phyloP scores from a whole-genome alignment of 2,797 vertebrate species.

The Poecilia picta region DNA sequence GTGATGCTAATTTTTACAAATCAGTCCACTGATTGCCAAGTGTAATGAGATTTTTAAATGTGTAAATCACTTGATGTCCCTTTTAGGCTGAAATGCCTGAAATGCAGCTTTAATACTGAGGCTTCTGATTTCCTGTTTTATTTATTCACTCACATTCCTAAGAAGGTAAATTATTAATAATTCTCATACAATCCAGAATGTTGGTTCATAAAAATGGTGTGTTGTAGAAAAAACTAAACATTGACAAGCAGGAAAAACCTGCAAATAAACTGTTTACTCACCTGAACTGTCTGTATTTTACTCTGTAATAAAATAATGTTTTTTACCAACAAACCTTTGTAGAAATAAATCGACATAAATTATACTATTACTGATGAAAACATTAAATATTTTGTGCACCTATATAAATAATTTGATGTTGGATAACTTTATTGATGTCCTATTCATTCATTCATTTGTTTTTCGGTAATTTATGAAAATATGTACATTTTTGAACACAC shows the following conservation, averaged over 20 bases:
- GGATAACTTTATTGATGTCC: background rate
- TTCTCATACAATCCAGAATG: background rate
- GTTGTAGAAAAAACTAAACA: background rate
- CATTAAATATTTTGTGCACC: background rate
- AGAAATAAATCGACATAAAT: background rate
- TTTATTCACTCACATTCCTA: background rate
- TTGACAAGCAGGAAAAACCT: too few relatives aligned
- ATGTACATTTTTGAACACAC: background rate
- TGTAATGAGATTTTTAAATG: slow-evolving; percentile 5
- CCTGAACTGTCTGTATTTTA: background rate
- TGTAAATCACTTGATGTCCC: background rate
- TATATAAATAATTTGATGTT: background rate
- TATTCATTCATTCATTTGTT: background rate
- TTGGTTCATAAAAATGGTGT: background rate
- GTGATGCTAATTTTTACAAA: slow-evolving; percentile 31
- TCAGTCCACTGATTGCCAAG: slow-evolving; percentile 33
- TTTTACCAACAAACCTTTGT: too few relatives aligned
- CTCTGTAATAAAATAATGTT: too few relatives aligned
- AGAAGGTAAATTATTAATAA: background rate
- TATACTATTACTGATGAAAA: background rate
- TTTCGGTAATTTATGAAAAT: background rate
- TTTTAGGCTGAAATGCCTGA: background rate
- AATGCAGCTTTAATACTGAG: background rate
- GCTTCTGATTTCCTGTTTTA: background rate
- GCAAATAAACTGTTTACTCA: too few relatives aligned